Percentiles rank a stretch among this genome's conserved stretches.
phyloP scores from a whole-genome alignment of 2,797 vertebrate genomes.

The Muraenolepis orangiensis region DNA sequence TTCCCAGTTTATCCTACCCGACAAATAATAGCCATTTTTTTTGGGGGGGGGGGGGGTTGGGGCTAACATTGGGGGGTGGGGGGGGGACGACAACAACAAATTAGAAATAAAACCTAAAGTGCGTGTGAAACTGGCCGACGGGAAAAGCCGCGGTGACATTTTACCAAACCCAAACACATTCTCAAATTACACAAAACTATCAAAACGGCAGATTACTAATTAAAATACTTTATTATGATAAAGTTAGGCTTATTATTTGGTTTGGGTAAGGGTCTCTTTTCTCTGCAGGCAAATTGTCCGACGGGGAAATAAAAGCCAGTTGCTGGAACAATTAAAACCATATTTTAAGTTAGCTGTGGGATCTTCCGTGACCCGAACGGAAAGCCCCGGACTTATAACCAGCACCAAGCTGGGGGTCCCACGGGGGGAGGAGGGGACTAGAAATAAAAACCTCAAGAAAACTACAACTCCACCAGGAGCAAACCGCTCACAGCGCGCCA shows the following conservation, averaged over 20 bases:
- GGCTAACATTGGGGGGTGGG: background rate
- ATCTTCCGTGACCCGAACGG: too few relatives aligned
- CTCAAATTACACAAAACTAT: background rate
- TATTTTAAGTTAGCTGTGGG: too few relatives aligned
- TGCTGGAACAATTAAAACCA: too few relatives aligned
- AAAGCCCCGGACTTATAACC: too few relatives aligned
- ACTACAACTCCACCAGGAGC: too few relatives aligned
- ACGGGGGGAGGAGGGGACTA: too few relatives aligned
- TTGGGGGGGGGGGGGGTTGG: too few relatives aligned
- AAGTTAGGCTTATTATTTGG: background rate
- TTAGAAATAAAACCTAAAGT: background rate
- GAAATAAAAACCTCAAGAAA: too few relatives aligned
- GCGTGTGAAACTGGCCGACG: background rate
- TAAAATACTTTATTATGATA: background rate
- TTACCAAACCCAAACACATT: background rate
- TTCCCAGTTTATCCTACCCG: background rate
- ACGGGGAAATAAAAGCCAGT: background rate
- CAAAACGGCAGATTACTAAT: background rate
- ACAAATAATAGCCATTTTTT: background rate
- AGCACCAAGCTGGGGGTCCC: too few relatives aligned
- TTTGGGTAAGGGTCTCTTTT: background rate
- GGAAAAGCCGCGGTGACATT: background rate
- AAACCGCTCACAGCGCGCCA: too few relatives aligned
- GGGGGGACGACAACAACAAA: too few relatives aligned
- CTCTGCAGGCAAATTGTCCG: background rate